A percentile compares a stretch with the other conserved stretches of the same genome.
Evolutionary conservation across 2,113 vertebrate species (phyloP).

Genomic region (Clarias batrachus): DNA sequence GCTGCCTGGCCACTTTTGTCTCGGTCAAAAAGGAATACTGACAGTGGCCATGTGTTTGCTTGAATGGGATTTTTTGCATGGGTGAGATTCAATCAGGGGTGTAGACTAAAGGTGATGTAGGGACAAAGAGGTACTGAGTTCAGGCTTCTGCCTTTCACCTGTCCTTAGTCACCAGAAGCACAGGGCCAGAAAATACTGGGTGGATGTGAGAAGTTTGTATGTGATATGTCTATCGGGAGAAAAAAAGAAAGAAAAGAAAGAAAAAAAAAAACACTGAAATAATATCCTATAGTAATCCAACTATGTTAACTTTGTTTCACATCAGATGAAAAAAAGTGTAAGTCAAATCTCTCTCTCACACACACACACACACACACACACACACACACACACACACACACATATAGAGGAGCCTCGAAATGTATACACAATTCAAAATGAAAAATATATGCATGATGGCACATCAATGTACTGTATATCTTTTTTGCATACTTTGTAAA

Average conservation of each 20-base stretch:
- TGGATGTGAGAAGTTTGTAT: neutral
- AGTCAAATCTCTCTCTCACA: neutral
- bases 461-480: neutral
- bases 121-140: neutral
- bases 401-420: too few species aligned
- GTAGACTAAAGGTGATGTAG: neutral
- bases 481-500: neutral
- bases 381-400: too few species aligned
- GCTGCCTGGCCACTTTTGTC: slow-evolving; percentile 12
- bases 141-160: neutral
- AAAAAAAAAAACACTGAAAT: neutral
- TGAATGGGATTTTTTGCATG: neutral
- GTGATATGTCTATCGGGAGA: neutral
- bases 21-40: slow-evolving; percentile 23
- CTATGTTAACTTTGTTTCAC: too few species aligned
- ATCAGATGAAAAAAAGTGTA: neutral
- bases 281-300: neutral
- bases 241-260: too few species aligned
- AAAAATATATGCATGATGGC: too few species aligned
- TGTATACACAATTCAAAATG: too few species aligned
- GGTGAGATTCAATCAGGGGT: neutral
- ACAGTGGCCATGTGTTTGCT: slow-evolving; percentile 9
- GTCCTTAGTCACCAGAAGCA: neutral
- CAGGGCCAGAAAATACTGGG: neutral
- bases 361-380: too few species aligned